phyloP scores from a whole-genome alignment of 1,140 invertebrate species.

The Archivesica marissinica region DNA sequence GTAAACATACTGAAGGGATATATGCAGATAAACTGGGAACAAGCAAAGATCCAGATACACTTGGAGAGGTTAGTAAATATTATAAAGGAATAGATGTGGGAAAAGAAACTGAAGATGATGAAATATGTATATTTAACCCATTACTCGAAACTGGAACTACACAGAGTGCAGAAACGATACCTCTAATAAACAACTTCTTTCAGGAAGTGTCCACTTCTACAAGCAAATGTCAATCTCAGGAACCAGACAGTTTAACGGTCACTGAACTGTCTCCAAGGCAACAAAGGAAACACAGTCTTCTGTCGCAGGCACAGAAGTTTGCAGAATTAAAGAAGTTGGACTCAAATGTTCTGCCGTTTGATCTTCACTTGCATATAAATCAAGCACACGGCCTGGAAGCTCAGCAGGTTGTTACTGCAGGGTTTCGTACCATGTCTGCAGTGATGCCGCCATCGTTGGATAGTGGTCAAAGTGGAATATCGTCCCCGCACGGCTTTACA shows the following conservation, averaged over 20 bases:
- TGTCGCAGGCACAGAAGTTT: slow-evolving; percentile 52
- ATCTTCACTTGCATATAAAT: slow-evolving; percentile 50
- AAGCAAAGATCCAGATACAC: not conserved
- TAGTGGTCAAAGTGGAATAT: not conserved
- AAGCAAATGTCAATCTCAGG: no score
- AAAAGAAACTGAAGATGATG: not conserved
- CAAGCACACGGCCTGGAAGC: not conserved
- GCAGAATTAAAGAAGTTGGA: slow-evolving; percentile 53
- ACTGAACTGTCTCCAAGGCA: slow-evolving; percentile 13
- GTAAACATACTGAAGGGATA: no score
- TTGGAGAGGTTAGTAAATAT: not conserved
- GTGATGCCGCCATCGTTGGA: slow-evolving; percentile 1
- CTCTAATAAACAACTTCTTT: slow-evolving; percentile 14
- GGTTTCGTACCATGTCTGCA: not conserved
- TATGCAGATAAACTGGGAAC: no score
- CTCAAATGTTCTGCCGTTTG: slow-evolving; percentile 38
- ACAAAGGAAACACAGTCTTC: slow-evolving; percentile 49
- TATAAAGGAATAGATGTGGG: not conserved
- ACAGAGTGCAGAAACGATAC: not conserved
- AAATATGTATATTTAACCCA: slow-evolving; percentile 22
- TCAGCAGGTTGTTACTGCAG: not conserved
- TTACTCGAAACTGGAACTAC: not conserved
- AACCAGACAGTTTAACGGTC: not conserved
- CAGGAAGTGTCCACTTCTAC: not conserved
- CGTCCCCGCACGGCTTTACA: not conserved